These are phyloP conservation scores for Machaerirhynchus nigripectus DNA, from an alignment of 2,113 vertebrate species.

Conservation along the genomic window DNA sequence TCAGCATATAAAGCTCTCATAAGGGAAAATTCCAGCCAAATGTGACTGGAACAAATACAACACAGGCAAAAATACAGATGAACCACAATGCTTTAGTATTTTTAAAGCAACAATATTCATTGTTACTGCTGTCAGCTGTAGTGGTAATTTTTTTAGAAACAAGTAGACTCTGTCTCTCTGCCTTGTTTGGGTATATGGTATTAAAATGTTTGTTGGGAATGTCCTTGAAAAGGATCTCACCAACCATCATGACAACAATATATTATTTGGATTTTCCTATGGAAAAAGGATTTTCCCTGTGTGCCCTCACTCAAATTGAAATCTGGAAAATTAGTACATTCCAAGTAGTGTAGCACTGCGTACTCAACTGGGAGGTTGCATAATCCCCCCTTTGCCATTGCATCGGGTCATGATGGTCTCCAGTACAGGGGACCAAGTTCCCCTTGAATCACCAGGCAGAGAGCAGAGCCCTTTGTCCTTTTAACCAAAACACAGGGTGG, in stretches of 20 bases:
- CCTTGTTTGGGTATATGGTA: not conserved
- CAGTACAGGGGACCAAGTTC: not conserved
- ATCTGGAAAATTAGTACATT: not conserved
- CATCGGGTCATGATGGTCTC: not conserved
- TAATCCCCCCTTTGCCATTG: not conserved
- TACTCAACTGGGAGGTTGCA: not conserved
- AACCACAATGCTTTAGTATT: not conserved
- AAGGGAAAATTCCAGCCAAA: not conserved
- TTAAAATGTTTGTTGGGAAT: not conserved
- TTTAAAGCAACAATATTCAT: not conserved
- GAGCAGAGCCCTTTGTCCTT: not conserved
- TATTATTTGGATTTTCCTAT: not conserved
- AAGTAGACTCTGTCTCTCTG: not conserved
- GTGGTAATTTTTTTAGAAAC: not conserved
- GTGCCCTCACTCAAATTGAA: not conserved
- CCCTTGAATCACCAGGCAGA: not conserved
- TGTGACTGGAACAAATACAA: not conserved
- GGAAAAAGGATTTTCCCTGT: not conserved
- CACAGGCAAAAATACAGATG: not conserved
- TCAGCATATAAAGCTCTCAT: not conserved
- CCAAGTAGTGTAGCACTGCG: not conserved
- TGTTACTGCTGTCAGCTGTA: not conserved
- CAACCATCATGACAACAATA: not conserved
- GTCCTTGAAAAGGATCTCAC: not conserved
- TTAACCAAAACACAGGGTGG: not conserved